These are phyloP conservation scores for Dasypogon diadema DNA, from an alignment of 2,888 invertebrate species.

Conservation along the genomic window DNA sequence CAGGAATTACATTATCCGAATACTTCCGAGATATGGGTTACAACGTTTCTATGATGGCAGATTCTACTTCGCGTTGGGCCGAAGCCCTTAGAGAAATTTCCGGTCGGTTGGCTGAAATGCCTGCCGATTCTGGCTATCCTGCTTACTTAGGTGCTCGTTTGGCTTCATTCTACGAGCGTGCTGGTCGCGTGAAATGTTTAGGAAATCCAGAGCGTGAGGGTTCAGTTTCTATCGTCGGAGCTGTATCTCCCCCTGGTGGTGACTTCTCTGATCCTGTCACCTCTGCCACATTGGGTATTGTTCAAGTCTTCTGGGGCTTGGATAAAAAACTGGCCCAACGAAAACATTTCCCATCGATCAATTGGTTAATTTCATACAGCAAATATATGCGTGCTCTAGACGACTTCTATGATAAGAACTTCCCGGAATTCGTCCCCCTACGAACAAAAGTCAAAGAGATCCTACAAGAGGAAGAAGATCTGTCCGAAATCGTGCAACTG, in stretches of 20 bases:
- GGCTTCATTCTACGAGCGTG: conserved; percentile 99
- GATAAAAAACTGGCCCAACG: conserved; percentile 99
- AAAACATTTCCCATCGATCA: conserved; percentile 99
- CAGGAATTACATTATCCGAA: conserved; percentile 97
- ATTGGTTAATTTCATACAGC: conserved; percentile 99
- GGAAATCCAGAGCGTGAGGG: conserved; percentile 99
- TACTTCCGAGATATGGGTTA: conserved; percentile 99
- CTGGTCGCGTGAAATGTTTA: conserved; percentile 96
- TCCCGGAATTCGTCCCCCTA: conserved; percentile 95
- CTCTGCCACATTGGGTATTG: conserved; percentile 97
- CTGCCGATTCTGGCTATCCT: conserved; percentile 98
- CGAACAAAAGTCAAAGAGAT: conserved; percentile 96
- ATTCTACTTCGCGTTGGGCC: conserved; percentile 99
- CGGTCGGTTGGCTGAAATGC: conserved; percentile 99
- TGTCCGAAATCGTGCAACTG: conserved; percentile 99
- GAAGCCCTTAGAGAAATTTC: conserved; percentile 99
- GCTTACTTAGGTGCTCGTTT: conserved; percentile 98
- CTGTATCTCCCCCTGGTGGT: conserved; percentile 99
- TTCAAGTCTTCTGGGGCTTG: conserved; percentile 99
- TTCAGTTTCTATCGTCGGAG: conserved; percentile 99
- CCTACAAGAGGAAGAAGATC: conserved; percentile 98
- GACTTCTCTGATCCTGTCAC: conserved; percentile 99
- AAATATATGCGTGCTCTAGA: conserved; percentile 99
- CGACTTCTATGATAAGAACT: conserved; percentile 99
- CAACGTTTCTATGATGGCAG: conserved; percentile 99